A percentile compares a stretch with the other conserved stretches of the same genome.
Evolutionary conservation across 2,797 vertebrate genomes (phyloP).

Genomic region (Gallinago solitaria): DNA sequence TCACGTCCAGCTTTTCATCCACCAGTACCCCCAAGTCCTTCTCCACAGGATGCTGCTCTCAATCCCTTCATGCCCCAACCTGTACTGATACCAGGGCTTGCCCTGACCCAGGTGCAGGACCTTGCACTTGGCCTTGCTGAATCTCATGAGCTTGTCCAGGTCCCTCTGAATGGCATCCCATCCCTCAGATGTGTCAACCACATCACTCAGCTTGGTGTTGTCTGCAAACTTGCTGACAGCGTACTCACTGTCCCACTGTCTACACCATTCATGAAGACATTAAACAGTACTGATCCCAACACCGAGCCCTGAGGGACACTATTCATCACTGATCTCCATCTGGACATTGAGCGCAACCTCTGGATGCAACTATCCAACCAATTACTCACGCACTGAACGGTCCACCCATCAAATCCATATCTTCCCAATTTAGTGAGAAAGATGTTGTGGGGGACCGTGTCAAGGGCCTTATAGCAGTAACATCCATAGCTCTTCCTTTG

Average conservation of each 20-base stretch:
- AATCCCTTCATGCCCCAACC: neutral
- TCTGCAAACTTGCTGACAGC: neutral
- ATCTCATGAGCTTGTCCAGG: neutral
- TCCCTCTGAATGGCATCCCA: neutral
- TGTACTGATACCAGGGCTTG: fast-evolving
- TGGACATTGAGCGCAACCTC: neutral
- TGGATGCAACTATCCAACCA: neutral
- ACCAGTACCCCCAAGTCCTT: neutral
- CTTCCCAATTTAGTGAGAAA: neutral
- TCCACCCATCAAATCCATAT: fast-evolving
- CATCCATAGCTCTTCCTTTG: neutral
- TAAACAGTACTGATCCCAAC: neutral
- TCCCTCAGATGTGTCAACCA: fast-evolving
- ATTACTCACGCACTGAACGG: neutral
- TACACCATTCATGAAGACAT: neutral
- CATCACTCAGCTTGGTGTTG: neutral
- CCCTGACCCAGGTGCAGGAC: neutral
- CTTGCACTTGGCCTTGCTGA: neutral
- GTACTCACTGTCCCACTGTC: neutral
- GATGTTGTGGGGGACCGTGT: neutral
- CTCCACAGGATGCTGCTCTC: neutral
- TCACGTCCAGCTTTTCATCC: neutral
- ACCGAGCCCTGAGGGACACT: neutral
- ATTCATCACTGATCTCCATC: neutral
- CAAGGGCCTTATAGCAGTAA: neutral